Conservation (phyloP, 2,888 invertebrate species). For the Sesia apiformis region DNA sequence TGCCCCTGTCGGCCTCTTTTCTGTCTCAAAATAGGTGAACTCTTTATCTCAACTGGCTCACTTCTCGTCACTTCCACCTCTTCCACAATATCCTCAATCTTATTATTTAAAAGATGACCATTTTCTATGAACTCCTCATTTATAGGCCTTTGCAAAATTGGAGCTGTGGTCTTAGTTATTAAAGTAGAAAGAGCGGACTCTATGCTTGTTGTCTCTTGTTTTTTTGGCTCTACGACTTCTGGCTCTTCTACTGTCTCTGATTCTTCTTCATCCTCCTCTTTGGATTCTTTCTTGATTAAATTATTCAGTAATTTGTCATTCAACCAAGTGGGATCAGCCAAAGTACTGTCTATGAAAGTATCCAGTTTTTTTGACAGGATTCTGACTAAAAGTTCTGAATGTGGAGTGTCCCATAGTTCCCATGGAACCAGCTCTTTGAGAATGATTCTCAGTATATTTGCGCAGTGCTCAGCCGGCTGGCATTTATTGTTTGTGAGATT, state of each 20-base stretch:
- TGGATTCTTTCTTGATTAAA: conserved; percentile 25
- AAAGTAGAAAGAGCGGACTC: conserved; percentile 27
- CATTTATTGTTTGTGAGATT: conserved; percentile 41
- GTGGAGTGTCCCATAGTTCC: conserved; percentile 80
- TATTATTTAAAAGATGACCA: conserved; percentile 6
- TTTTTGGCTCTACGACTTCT: conserved; percentile 3
- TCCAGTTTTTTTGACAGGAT: conserved; percentile 76
- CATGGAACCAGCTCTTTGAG: conserved; percentile 78
- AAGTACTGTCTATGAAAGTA: conserved; percentile 53
- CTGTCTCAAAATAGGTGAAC: conserved; percentile 48
- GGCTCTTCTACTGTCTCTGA: background rate
- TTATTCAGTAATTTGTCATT: conserved; percentile 47
- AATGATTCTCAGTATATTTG: conserved; percentile 73
- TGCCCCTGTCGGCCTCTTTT: conserved; percentile 53
- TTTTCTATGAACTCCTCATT: conserved; percentile 15
- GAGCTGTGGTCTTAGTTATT: conserved; percentile 23
- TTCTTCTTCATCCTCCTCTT: background rate
- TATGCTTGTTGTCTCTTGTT: conserved; percentile 13
- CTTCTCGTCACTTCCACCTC: conserved; percentile 22
- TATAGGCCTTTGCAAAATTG: conserved; percentile 25
- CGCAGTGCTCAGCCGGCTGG: conserved; percentile 71
- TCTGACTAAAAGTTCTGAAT: conserved; percentile 76
- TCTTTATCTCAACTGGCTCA: conserved; percentile 61
- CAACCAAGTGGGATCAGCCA: conserved; percentile 69
- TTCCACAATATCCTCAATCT: conserved; percentile 23